Evolutionary conservation across 2,113 vertebrate species (phyloP).

Genomic region (Thamnaconus septentrionalis): DNA sequence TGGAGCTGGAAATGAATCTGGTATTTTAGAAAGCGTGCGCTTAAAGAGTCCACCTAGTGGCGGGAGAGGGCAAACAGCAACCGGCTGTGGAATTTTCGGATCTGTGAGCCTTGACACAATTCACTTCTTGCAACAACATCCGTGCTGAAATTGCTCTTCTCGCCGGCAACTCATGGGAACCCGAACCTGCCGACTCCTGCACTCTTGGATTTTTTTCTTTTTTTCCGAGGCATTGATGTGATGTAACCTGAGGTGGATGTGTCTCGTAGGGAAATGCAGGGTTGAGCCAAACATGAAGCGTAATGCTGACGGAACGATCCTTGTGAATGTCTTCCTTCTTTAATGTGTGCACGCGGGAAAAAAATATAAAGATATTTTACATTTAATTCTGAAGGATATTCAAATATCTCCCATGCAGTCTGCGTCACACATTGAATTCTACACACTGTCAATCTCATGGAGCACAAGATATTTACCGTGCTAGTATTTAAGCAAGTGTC

Average conservation of each 20-base stretch:
- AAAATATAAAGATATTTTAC: no score
- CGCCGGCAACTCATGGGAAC: slow-evolving; percentile 6
- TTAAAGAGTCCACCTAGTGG: neutral
- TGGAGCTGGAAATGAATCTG: neutral
- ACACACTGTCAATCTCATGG: no score
- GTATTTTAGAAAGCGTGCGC: neutral
- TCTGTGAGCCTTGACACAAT: neutral
- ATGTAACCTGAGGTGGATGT: slow-evolving; percentile 1
- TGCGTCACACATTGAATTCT: no score
- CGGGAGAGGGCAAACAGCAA: slow-evolving; percentile 1
- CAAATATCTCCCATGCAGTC: no score
- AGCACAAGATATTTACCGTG: no score
- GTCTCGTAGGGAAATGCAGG: neutral
- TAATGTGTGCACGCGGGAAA: no score
- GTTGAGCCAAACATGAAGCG: neutral
- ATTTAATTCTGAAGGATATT: no score
- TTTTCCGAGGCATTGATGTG: neutral
- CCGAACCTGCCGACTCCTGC: neutral
- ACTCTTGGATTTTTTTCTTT: neutral
- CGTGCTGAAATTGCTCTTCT: slow-evolving; percentile 15
- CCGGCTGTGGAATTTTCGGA: no score
- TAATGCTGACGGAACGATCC: neutral
- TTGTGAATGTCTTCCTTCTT: no score
- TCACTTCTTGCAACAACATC: slow-evolving; percentile 1
- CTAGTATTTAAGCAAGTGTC: no score